phyloP scores from a whole-genome alignment of 1,140 invertebrate genomes.

The Euura lappo region DNA sequence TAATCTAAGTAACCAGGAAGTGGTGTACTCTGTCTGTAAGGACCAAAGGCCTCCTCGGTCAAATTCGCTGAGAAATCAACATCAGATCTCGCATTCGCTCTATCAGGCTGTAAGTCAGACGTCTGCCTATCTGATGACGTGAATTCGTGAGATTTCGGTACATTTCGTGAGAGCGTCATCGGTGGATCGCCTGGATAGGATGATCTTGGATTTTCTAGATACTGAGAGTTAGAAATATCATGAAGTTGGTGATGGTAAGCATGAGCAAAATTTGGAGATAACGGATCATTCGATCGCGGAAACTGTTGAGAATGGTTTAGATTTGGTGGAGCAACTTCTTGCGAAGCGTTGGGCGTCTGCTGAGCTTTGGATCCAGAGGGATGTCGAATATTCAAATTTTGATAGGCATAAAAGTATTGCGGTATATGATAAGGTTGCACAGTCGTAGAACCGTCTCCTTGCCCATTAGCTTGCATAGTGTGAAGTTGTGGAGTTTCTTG shows the following conservation, averaged over 20 bases:
- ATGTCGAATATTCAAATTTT: background rate
- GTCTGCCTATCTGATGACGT: background rate
- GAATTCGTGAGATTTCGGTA: no score
- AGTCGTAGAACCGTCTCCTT: background rate
- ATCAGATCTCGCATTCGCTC: background rate
- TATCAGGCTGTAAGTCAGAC: background rate
- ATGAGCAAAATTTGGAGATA: no score
- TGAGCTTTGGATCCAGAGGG: background rate
- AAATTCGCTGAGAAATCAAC: background rate
- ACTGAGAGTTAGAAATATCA: background rate
- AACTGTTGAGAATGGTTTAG: background rate
- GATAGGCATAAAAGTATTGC: background rate
- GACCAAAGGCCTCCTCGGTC: background rate
- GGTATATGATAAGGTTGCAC: background rate
- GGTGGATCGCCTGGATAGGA: background rate
- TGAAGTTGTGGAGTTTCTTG: background rate
- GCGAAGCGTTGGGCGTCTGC: background rate
- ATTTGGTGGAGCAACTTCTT: background rate
- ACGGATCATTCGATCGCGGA: background rate
- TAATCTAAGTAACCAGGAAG: slow-evolving; percentile 24
- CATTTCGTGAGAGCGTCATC: no score
- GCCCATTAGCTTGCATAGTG: background rate
- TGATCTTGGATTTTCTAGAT: background rate
- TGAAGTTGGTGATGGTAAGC: background rate
- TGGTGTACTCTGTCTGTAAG: slow-evolving; percentile 10